Conservation (phyloP, 2,888 invertebrate species). For the Arge pagana region DNA sequence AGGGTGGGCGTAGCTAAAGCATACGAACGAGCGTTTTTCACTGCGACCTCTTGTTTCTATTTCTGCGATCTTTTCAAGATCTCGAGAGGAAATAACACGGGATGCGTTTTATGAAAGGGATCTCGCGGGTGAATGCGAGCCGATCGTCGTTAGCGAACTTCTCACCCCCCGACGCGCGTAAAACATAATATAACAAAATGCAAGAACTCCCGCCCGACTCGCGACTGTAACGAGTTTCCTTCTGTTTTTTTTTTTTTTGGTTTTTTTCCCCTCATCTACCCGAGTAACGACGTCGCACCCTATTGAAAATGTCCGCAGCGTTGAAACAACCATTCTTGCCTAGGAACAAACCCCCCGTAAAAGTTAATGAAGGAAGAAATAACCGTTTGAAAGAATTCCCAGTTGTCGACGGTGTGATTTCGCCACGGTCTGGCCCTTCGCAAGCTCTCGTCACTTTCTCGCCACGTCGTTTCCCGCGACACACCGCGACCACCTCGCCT, state of each 20-base stretch:
- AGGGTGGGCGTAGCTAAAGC: too few relatives aligned
- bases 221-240: constrained; percentile 51
- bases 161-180: constrained; percentile 30
- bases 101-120: too few relatives aligned
- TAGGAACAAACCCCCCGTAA: constrained; percentile 31
- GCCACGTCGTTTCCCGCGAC: too few relatives aligned
- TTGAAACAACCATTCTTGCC: constrained; percentile 33
- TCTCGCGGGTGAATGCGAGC: constrained; percentile 50
- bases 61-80: too few relatives aligned
- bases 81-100: too few relatives aligned
- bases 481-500: too few relatives aligned
- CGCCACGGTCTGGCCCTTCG: too few relatives aligned
- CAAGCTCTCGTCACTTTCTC: too few relatives aligned
- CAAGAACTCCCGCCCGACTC: constrained; percentile 17
- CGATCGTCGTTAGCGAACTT: constrained; percentile 45
- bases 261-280: not conserved
- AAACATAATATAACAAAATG: constrained; percentile 30
- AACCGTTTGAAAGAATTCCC: constrained; percentile 39
- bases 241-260: not conserved
- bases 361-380: constrained; percentile 43
- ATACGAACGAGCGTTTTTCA: too few relatives aligned
- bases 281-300: constrained; percentile 53
- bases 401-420: too few relatives aligned
- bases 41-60: too few relatives aligned
- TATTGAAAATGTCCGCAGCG: constrained; percentile 39